phyloP scores from a whole-genome alignment of 64 coral and sea anemone genomes.

The Platygyra sinensis region DNA sequence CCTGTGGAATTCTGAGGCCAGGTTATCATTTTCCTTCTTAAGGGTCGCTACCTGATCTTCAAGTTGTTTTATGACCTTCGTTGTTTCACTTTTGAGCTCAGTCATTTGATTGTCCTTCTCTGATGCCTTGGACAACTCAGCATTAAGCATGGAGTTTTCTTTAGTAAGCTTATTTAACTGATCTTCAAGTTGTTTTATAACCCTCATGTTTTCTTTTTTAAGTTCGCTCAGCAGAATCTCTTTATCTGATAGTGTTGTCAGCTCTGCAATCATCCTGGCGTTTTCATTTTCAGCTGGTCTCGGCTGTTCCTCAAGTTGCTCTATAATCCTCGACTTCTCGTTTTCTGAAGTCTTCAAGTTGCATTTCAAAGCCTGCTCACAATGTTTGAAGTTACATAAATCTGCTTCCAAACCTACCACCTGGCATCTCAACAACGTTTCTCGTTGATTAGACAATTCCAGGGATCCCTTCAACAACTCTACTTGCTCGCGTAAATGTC shows the following conservation, averaged over 20 bases:
- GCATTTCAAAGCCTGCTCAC: not conserved
- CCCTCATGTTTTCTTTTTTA: not conserved
- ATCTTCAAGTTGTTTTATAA: not conserved
- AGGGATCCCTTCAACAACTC: conserved; percentile 6
- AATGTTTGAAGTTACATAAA: not conserved
- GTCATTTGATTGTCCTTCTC: not conserved
- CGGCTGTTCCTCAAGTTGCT: not conserved
- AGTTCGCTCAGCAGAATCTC: not conserved
- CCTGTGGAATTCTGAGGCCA: not conserved
- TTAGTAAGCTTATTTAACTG: not conserved
- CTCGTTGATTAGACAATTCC: not conserved
- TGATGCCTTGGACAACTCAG: not conserved
- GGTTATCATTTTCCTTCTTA: not conserved
- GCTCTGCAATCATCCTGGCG: not conserved
- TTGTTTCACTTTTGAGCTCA: not conserved
- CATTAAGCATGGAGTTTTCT: not conserved
- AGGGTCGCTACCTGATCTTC: not conserved
- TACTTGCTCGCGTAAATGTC: conserved; percentile 4
- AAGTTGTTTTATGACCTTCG: not conserved
- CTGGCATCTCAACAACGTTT: not conserved
- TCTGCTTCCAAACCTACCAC: not conserved
- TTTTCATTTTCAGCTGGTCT: not conserved
- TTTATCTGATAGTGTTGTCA: not conserved
- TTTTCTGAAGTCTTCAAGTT: not conserved
- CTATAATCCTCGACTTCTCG: not conserved